Conservation (phyloP, 1,140 invertebrate species). For the Caenorhabditis brenneri region DNA sequence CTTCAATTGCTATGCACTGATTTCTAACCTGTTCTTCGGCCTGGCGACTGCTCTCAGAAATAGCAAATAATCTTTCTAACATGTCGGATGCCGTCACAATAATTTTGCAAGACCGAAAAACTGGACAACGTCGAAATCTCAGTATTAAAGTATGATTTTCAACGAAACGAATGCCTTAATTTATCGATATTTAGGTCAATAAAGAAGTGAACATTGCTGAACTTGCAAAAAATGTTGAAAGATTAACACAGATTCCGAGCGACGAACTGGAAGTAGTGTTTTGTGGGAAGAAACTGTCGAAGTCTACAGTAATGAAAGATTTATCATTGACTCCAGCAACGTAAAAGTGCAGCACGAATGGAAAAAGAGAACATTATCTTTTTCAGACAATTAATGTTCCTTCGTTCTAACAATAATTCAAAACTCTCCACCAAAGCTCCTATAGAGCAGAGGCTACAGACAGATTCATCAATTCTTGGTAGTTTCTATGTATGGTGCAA, state of each 20-base stretch:
- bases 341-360: background rate
- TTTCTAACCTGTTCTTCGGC: too few relatives aligned
- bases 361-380: background rate
- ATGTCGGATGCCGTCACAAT: background rate
- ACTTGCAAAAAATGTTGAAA: background rate
- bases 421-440: too few relatives aligned
- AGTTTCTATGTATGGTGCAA: conserved; percentile 57
- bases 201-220: background rate
- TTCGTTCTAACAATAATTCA: background rate
- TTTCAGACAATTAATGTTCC: conserved; percentile 14
- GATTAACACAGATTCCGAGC: background rate
- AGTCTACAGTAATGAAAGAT: background rate
- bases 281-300: conserved; percentile 19
- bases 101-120: background rate
- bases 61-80: background rate
- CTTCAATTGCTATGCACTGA: too few relatives aligned
- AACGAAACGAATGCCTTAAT: too few relatives aligned
- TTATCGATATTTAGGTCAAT: background rate
- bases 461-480: conserved; percentile 23
- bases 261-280: conserved; percentile 21
- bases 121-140: background rate
- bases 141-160: background rate
- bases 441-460: background rate
- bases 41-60: background rate
- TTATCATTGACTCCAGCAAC: conserved; percentile 15